Evolutionary conservation across 2,797 vertebrate species (phyloP).

Genomic region (Platalea minor): DNA sequence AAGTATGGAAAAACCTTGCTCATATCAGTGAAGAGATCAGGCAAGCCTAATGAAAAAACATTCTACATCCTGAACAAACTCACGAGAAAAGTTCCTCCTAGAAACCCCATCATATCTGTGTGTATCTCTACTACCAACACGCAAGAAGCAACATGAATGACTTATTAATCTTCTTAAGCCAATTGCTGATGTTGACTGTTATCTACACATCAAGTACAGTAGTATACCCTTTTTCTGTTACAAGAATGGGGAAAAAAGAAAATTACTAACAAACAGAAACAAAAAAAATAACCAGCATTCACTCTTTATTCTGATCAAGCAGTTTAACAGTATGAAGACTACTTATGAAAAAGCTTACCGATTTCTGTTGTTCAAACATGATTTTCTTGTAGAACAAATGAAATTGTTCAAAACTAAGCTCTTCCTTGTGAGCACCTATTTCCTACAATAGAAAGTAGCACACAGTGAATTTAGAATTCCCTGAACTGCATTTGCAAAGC

Average conservation of each 20-base stretch:
- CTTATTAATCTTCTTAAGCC: not conserved
- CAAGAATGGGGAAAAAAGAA: not conserved
- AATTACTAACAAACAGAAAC: not conserved
- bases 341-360: conserved; percentile 73
- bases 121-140: not conserved
- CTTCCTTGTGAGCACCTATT: conserved; percentile 87
- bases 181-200: not conserved
- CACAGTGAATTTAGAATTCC: not conserved
- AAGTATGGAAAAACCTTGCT: not conserved
- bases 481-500: not conserved
- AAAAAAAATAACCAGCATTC: not conserved
- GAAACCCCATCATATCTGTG: not conserved
- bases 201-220: not conserved
- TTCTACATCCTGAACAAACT: not conserved
- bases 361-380: conserved; percentile 94
- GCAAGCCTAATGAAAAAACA: not conserved
- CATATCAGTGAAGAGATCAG: not conserved
- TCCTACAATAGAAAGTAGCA: conserved; percentile 75
- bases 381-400: conserved; percentile 95
- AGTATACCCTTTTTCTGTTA: not conserved
- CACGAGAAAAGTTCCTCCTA: not conserved
- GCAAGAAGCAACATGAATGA: not conserved
- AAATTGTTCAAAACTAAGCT: conserved; percentile 93
- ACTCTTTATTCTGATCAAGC: not conserved
- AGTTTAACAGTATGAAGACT: not conserved